A percentile compares a stretch with the other conserved stretches of the same genome.
phyloP scores from a whole-genome alignment of 2,797 vertebrate species.

The Galago senegalensis region DNA sequence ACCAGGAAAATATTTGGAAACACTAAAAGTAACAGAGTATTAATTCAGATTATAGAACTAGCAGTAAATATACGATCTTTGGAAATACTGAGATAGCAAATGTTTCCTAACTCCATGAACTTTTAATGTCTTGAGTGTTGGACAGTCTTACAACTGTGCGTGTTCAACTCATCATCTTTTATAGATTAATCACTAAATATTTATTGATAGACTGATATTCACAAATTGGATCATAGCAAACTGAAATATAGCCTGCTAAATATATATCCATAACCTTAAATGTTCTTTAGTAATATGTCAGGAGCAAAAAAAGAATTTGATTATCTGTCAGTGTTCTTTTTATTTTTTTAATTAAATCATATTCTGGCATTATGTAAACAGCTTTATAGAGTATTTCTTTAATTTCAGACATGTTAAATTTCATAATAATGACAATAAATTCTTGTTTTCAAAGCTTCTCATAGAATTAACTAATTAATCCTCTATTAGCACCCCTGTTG shows the following conservation, averaged over 20 bases:
- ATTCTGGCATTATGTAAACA: not conserved
- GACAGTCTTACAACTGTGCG: not conserved
- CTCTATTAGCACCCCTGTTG: not conserved
- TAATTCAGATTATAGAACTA: not conserved
- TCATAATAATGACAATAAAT: slow-evolving; percentile 4
- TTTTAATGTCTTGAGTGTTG: not conserved
- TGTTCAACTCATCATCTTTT: not conserved
- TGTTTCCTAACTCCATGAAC: not conserved
- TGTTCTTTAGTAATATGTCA: not conserved
- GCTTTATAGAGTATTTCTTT: not conserved
- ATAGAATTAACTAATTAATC: slow-evolving; percentile 3
- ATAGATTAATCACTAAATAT: not conserved
- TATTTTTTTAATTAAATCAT: slow-evolving; percentile 34
- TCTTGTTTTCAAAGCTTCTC: slow-evolving; percentile 29
- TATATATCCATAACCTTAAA: not conserved
- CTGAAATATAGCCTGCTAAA: slow-evolving; percentile 31
- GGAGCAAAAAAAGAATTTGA: not conserved
- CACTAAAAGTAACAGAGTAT: not conserved
- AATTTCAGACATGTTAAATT: not conserved
- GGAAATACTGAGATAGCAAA: not conserved
- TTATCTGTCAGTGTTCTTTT: not conserved
- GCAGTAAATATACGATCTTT: not conserved
- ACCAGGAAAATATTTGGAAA: not conserved
- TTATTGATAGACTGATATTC: not conserved
- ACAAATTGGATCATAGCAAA: not conserved